Evolutionary conservation across 2,113 vertebrate genomes (phyloP).

Genomic region (Hiodon alosoides): DNA sequence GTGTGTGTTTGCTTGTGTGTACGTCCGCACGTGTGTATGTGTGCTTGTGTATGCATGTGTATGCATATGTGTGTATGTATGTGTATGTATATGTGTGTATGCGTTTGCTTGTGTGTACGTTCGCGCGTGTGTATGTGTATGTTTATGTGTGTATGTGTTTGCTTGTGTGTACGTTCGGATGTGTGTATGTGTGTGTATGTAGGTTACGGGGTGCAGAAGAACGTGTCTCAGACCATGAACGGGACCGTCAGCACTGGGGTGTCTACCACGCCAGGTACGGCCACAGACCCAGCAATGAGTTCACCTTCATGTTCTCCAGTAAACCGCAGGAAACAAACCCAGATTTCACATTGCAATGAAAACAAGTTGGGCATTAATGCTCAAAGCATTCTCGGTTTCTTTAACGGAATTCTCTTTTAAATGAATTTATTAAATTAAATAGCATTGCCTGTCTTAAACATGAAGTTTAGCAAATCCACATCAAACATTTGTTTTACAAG

Average conservation of each 20-base stretch:
- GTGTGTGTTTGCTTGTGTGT: not conserved
- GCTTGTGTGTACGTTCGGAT: not conserved
- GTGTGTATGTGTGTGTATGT: conserved; percentile 13
- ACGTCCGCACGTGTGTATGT: not conserved
- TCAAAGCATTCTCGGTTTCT: too few relatives aligned
- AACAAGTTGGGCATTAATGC: too few relatives aligned
- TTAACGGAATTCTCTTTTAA: too few relatives aligned
- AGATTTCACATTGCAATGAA: too few relatives aligned
- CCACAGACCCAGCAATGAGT: not conserved
- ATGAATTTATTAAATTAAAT: too few relatives aligned
- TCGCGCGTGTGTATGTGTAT: too few relatives aligned
- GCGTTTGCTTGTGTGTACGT: not conserved
- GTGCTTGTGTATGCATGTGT: not conserved
- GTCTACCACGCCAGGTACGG: conserved; percentile 59
- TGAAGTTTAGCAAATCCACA: too few relatives aligned
- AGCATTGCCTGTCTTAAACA: too few relatives aligned
- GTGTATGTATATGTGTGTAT: too few relatives aligned
- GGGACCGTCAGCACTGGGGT: conserved; percentile 44
- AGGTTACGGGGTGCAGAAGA: conserved; percentile 68
- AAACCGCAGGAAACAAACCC: too few relatives aligned
- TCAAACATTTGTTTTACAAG: too few relatives aligned
- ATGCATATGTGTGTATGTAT: not conserved
- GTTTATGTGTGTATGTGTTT: too few relatives aligned
- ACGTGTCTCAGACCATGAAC: conserved; percentile 49
- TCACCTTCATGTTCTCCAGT: not conserved